Conservation (phyloP, 2,797 vertebrate genomes). For the Pipistrellus pygmaeus region DNA sequence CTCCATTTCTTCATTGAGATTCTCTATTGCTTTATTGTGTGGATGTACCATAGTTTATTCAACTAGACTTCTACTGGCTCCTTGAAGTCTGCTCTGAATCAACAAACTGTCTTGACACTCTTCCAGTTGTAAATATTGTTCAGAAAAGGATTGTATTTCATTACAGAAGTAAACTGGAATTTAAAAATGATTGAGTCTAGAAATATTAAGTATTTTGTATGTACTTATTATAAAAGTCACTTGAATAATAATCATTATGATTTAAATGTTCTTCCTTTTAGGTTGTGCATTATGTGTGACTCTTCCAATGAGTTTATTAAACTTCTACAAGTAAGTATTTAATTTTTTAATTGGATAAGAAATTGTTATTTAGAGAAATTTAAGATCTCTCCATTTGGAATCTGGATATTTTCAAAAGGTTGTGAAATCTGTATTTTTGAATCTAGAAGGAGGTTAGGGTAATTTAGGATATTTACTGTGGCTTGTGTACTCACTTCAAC, state of each 20-base stretch:
- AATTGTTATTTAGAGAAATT: slow-evolving; percentile 42
- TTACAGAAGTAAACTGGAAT: slow-evolving; percentile 14
- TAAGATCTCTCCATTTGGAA: slow-evolving; percentile 41
- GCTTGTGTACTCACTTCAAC: neutral
- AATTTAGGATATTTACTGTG: neutral
- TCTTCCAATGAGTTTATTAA: slow-evolving; percentile 97
- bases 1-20: neutral
- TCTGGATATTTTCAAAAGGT: slow-evolving; percentile 44
- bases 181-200: neutral
- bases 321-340: slow-evolving; percentile 94
- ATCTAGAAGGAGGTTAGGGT: slow-evolving; percentile 15
- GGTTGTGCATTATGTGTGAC: slow-evolving; percentile 96
- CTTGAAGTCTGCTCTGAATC: neutral
- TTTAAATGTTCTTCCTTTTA: slow-evolving; percentile 83
- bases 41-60: neutral
- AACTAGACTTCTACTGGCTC: neutral
- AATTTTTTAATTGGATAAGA: neutral
- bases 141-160: slow-evolving; percentile 4
- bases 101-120: neutral
- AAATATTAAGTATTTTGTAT: slow-evolving; percentile 5
- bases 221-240: slow-evolving; percentile 11
- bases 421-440: slow-evolving; percentile 4
- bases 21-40: neutral
- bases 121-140: neutral
- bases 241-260: slow-evolving; percentile 58